Conservation (phyloP, 2,888 invertebrate genomes). For the Emmelina monodactyla region DNA sequence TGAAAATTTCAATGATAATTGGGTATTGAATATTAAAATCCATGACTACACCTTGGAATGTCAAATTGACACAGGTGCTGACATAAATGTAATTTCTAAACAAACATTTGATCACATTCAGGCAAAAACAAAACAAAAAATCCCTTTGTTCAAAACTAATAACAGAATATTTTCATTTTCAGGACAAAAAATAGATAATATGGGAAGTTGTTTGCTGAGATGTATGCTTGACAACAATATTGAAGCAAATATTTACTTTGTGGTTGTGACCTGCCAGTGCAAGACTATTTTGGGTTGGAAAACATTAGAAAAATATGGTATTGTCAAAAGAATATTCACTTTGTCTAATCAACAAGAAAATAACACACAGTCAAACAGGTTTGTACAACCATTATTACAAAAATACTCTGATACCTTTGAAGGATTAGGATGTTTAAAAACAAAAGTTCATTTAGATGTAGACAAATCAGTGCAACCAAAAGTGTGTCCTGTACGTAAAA, state of each 20-base stretch:
- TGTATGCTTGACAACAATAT: conserved; percentile 1
- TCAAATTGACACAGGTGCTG: conserved; percentile 2
- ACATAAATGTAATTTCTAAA: not conserved
- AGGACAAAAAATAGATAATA: not conserved
- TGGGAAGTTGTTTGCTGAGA: not conserved
- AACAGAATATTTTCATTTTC: not conserved
- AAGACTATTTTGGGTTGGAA: conserved; percentile 4
- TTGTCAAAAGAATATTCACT: conserved; percentile 7
- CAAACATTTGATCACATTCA: not conserved
- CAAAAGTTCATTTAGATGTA: conserved; percentile 12
- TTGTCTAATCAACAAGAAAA: not conserved
- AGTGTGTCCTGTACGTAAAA: conserved; percentile 15
- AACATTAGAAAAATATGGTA: conserved; percentile 5
- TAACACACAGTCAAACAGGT: conserved; percentile 1
- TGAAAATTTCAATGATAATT: not conserved
- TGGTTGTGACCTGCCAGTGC: conserved; percentile 4
- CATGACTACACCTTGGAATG: not conserved
- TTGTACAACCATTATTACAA: conserved; percentile 1
- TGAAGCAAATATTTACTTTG: conserved; percentile 2
- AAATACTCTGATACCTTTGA: conserved; percentile 7
- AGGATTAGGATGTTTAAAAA: conserved; percentile 11
- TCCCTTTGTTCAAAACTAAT: not conserved
- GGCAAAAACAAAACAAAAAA: not conserved
- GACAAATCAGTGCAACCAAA: conserved; percentile 13
- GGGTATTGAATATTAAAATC: not conserved